Base-by-base conservation (phyloP, 2,888 invertebrate species). In the Lypha dubia region DNA sequence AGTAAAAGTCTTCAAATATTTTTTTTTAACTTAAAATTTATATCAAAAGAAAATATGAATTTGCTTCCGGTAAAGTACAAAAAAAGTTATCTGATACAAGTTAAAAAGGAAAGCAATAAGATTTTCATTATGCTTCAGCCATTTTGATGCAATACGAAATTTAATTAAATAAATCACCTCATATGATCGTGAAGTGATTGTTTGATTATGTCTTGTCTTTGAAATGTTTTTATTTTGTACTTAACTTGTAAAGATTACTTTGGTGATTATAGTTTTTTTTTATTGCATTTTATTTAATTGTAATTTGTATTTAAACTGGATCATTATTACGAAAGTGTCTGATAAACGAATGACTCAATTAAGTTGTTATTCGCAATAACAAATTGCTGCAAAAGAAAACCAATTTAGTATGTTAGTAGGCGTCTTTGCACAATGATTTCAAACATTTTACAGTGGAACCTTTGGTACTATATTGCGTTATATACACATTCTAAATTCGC, bases 161-260 rank as follows among this genome's bases (percentile, higher is more conserved):
- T 2, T n/a, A 17, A 8, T 46, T 13, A 11, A 28, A 17, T 28
- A 46, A 60, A 46, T 49, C 38, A 6, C 7, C 24, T 62, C 17
- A 67, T 22, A 58, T 17, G 22, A n/a, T 32, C 2, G 5, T 15
- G n/a, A 32, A 44, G n/a, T 28, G 41, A 13, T 22, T 22, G 13
- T 17, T 51, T 49, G 22, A 58, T 49, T 17, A 32, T 38, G 38
- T 7, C 15, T 32, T 13, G 35, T 49, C 13, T n/a, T 51, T 38
- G 15, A 7, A 15, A 4, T n/a, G 28, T 8, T 53, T 22, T 32
- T 56, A 63, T 62, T 62, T 63, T 56, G 7, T 17, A 71, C 53
- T 63, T 63, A 22, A 63, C 24, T 63, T n/a, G n/a, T 28, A 28
- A 60, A 60, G 60, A 68, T 77, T 32, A 53, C 49, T 63, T 71